A percentile compares a stretch with the other conserved stretches of the same genome.
Conservation (phyloP, 2,888 invertebrate species). For the Lasioglossum vierecki region DNA sequence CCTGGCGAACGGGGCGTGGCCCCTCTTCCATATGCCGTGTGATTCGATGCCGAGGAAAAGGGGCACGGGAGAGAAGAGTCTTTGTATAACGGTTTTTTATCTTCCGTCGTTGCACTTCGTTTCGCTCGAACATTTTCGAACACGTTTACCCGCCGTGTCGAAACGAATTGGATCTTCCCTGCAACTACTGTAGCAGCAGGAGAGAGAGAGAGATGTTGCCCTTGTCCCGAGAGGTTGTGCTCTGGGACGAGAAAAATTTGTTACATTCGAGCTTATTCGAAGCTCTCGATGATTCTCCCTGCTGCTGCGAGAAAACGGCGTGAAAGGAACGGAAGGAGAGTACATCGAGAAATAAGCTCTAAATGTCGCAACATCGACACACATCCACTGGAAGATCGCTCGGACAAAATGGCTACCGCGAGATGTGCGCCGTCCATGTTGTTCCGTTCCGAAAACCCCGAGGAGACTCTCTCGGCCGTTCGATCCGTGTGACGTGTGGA, state of each 20-base stretch:
- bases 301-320: not conserved
- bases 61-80: constrained; percentile 27
- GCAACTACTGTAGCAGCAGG: constrained; percentile 16
- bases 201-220: constrained; percentile 16
- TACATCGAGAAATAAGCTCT: constrained; percentile 29
- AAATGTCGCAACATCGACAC: constrained; percentile 42
- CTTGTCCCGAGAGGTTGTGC: not conserved
- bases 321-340: constrained; percentile 15
- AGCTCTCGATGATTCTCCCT: not conserved
- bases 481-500: constrained; percentile 7
- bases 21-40: constrained; percentile 56
- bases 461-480: not conserved
- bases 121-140: constrained; percentile 29
- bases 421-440: constrained; percentile 24
- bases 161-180: constrained; percentile 17
- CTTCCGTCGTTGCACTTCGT: constrained; percentile 33
- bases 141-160: constrained; percentile 18
- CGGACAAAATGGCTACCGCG: constrained; percentile 60
- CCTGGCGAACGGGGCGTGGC: constrained; percentile 63
- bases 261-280: not conserved
- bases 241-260: not conserved
- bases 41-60: constrained; percentile 49
- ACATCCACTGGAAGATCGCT: constrained; percentile 60
- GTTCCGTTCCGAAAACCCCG: constrained; percentile 21
- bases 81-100: constrained; percentile 37